These are phyloP conservation scores for Phaetusa simplex DNA, from an alignment of 2,113 vertebrate species.

Conservation along the genomic window DNA sequence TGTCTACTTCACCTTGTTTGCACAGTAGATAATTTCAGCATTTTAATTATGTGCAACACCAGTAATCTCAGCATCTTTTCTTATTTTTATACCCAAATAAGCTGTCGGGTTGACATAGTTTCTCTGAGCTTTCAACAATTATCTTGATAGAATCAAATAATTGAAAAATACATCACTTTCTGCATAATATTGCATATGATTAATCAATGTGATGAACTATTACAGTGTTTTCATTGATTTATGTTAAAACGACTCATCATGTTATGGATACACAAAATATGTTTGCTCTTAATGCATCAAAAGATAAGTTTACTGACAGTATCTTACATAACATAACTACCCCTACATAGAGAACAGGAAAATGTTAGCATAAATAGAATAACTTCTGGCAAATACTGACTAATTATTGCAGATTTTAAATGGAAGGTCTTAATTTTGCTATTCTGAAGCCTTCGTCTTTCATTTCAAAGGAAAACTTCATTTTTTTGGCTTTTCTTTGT, in stretches of 20 bases:
- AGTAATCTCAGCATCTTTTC: neutral
- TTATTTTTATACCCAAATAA: neutral
- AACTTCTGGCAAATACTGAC: neutral
- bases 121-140: neutral
- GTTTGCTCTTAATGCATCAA: neutral
- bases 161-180: neutral
- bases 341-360: neutral
- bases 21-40: neutral
- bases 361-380: neutral
- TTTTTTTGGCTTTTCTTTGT: neutral
- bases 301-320: neutral
- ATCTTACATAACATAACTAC: neutral
- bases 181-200: neutral
- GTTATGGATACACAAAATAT: neutral
- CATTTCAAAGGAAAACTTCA: neutral
- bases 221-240: neutral
- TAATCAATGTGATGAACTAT: neutral
- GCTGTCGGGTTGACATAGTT: neutral
- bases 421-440: neutral
- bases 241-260: neutral
- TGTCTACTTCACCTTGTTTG: neutral
- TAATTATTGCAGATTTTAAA: neutral
- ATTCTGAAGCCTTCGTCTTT: neutral
- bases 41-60: neutral
- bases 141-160: neutral